A percentile compares a stretch with the other conserved stretches of the same genome.
These are phyloP conservation scores for Dinocampus coccinellae DNA, from an alignment of 2,888 invertebrate genomes.

Conservation along the genomic window DNA sequence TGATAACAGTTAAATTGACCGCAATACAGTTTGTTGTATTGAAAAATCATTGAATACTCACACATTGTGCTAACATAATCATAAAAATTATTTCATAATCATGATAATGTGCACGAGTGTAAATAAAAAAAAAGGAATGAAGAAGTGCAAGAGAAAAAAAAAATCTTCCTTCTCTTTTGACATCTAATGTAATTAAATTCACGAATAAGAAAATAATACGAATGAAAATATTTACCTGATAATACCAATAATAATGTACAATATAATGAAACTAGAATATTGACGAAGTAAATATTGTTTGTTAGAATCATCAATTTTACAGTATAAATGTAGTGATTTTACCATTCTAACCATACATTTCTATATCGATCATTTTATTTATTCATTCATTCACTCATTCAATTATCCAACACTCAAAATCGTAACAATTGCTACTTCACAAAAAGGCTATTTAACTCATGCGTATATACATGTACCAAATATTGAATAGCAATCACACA, in stretches of 20 bases:
- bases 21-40: not conserved
- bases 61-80: slow-evolving; percentile 2
- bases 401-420: not conserved
- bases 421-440: not conserved
- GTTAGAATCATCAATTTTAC: no score
- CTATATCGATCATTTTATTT: not conserved
- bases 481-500: slow-evolving; percentile 11
- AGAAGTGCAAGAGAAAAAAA: no score
- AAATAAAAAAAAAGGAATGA: not conserved
- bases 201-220: no score
- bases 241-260: no score
- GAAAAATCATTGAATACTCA: slow-evolving; percentile 12
- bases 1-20: not conserved
- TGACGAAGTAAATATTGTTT: no score
- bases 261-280: no score
- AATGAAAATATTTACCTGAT: no score
- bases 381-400: not conserved
- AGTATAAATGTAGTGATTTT: no score
- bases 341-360: no score
- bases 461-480: not conserved
- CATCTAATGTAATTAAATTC: no score
- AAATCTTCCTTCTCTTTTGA: no score
- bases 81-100: slow-evolving; percentile 1
- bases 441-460: slow-evolving; percentile 8
- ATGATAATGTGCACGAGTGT: not conserved